These are phyloP conservation scores for Galeopsomyia nigrocyanea DNA, from an alignment of 2,888 invertebrate species.

Conservation along the genomic window DNA sequence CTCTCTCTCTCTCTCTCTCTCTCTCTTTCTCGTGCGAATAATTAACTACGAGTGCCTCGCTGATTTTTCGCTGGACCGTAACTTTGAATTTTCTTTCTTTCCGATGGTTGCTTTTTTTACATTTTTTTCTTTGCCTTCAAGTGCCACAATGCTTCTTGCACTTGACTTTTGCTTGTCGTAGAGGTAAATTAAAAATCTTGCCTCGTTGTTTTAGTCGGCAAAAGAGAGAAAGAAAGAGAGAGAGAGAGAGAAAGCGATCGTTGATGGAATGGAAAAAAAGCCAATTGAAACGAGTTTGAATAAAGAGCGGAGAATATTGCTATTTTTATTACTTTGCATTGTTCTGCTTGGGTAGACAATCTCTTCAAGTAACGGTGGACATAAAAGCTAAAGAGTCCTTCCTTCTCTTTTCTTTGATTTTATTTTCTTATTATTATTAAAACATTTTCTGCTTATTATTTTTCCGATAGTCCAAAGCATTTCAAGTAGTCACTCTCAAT, in stretches of 20 bases:
- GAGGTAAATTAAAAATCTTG: constrained; percentile 31
- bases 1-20: constrained; percentile 4
- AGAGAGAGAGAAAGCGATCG: not conserved
- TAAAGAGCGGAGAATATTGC: too few relatives aligned
- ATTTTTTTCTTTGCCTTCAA: constrained; percentile 3
- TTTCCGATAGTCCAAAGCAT: too few relatives aligned
- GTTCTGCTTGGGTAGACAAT: too few relatives aligned
- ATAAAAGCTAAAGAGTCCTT: too few relatives aligned
- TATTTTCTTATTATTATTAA: too few relatives aligned
- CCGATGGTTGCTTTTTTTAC: not conserved
- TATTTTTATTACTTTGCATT: too few relatives aligned
- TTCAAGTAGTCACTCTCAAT: too few relatives aligned
- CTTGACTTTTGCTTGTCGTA: constrained; percentile 38
- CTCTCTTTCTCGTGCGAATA: constrained; percentile 30
- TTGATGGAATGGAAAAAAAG: too few relatives aligned
- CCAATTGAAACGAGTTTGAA: too few relatives aligned
- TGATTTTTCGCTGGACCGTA: constrained; percentile 27
- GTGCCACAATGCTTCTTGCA: constrained; percentile 27
- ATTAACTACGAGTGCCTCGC: constrained; percentile 42
- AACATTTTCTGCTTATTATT: too few relatives aligned
- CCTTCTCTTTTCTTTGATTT: too few relatives aligned
- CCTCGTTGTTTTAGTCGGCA: constrained; percentile 19
- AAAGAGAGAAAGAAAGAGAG: not conserved
- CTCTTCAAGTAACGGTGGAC: too few relatives aligned
- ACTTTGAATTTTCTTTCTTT: not conserved